Conservation (phyloP, 2,888 invertebrate genomes). For the Drosophila nr. medialis region DNA sequence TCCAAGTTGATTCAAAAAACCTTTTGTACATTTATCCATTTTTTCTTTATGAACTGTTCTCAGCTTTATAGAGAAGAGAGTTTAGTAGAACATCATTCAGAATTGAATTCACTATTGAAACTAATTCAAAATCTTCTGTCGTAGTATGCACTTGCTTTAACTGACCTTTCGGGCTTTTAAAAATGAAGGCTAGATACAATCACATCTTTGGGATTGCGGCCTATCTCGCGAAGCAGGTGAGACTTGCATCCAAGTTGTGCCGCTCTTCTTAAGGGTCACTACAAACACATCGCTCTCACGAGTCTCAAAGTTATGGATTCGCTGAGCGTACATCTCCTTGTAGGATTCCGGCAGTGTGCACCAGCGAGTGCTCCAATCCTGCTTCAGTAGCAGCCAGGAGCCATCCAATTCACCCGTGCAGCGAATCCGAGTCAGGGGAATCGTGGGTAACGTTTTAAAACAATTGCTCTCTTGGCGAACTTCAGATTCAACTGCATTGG, state of each 20-base stretch:
- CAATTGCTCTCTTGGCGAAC: constrained; percentile 6
- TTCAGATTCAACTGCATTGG: neutral
- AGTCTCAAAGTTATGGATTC: constrained; percentile 52
- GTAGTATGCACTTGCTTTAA: fast-evolving
- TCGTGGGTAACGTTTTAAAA: neutral
- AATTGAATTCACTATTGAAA: neutral
- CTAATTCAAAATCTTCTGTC: constrained; percentile 21
- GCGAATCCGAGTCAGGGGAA: neutral
- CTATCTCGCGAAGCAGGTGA: constrained; percentile 67
- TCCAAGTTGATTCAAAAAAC: constrained; percentile 28
- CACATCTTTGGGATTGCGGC: constrained; percentile 93
- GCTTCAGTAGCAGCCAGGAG: neutral
- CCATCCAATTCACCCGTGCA: neutral
- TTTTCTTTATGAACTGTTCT: constrained; percentile 20
- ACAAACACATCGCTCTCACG: constrained; percentile 61
- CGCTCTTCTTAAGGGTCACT: constrained; percentile 59
- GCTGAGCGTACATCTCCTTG: constrained; percentile 9
- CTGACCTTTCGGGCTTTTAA: constrained; percentile 27
- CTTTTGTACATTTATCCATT: constrained; percentile 42
- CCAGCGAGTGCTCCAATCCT: too few relatives aligned
- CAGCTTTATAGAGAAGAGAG: constrained; percentile 30
- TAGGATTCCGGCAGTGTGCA: too few relatives aligned
- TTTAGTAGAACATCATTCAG: neutral
- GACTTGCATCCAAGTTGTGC: constrained; percentile 69
- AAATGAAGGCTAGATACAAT: constrained; percentile 91